phyloP scores from a whole-genome alignment of 1,140 invertebrate genomes.

The Leptinotarsa texana region DNA sequence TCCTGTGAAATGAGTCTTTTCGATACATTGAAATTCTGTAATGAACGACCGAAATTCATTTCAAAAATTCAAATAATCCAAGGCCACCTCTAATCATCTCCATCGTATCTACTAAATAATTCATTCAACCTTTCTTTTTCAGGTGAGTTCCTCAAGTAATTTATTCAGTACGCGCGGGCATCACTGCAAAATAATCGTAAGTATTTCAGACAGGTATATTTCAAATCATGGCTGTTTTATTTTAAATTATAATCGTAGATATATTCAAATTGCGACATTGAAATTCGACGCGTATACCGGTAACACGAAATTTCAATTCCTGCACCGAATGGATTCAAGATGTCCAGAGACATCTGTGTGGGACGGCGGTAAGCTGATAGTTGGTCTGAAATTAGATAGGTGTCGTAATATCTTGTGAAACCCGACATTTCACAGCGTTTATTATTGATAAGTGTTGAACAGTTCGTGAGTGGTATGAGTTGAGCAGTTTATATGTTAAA shows the following conservation, averaged over 20 bases:
- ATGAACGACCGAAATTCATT: too few species aligned
- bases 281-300: background rate
- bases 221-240: background rate
- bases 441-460: too few species aligned
- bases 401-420: background rate
- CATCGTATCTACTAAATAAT: too few species aligned
- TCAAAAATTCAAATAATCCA: too few species aligned
- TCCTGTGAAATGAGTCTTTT: too few species aligned
- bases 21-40: too few species aligned
- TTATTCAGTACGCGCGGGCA: background rate
- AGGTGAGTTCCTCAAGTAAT: conserved; percentile 4
- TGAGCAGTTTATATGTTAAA: too few species aligned
- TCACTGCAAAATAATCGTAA: background rate
- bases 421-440: too few species aligned
- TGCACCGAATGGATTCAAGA: background rate
- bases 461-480: too few species aligned
- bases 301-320: background rate
- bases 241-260: background rate
- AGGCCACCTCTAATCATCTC: too few species aligned
- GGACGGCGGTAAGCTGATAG: background rate
- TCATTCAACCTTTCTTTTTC: background rate
- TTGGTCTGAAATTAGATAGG: background rate
- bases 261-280: conserved; percentile 6
- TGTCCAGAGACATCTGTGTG: background rate
- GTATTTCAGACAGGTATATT: conserved; percentile 1